Evolutionary conservation across 2,113 vertebrate species (phyloP), one percentile per base, ranked within the genome.

Genomic region (Leptodactylus fuscus): DNA sequence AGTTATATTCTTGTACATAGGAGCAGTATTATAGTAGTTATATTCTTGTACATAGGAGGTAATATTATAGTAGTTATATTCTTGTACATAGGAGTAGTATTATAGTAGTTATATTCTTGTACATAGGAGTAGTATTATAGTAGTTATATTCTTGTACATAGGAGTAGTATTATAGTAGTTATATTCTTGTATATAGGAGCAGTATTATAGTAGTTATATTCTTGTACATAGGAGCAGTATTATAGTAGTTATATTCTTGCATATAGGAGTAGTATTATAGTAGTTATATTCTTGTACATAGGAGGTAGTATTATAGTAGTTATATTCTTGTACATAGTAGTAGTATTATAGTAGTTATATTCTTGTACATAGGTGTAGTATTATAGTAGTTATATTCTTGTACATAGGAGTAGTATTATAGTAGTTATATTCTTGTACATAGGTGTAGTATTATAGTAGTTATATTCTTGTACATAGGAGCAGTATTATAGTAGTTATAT

Each of bases 241-340:
- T 62, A 62, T 62, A 62, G 58, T 62, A 62, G 58, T 62, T 62
- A 62, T 62, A 62, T 62, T 29, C 58, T 62, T 62, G 58, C 29
- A 62, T 5, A 62, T 62, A 29, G 58, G 58, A 5, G 24, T 11
- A 27, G 58, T 62, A 62, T 62, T 62, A 62, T 62, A 62, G 58
- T 29, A 62, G 58, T 29, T 62, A 62, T 62, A 62, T 29, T 62
- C 58, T 29, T 60, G 55, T 60, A 60, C 20, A 60, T 60, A 62
- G 58, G 24, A 29, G 58, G 9, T 24, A 62, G 58, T 62, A 62
- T 62, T 62, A 62, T 62, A 62, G 58, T 62, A 62, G 24, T 62
- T 29, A 62, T 62, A 62, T 29, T 62, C 58, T n/a, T 62, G 58
- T 29, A 29, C 10, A 62, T 62, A 62, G 58, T 24, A 29, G 58